phyloP scores from a whole-genome alignment of 2,797 vertebrate genomes.

The Smutsia temminckii region DNA sequence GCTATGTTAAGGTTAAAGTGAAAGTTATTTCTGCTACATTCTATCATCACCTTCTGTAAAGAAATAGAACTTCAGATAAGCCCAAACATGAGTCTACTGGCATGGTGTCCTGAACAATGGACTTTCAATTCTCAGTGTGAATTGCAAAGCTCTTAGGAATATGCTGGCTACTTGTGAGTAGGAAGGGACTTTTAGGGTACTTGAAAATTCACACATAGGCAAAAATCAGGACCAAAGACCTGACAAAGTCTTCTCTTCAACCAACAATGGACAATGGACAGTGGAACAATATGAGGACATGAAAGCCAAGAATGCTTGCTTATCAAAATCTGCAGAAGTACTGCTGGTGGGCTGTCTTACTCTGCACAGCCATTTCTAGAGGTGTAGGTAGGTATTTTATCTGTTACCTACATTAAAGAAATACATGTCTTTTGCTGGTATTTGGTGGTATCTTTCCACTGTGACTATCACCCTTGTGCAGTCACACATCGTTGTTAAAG shows the following conservation, averaged over 20 bases:
- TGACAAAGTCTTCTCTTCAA: not conserved
- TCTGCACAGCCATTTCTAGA: not conserved
- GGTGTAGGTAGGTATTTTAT: not conserved
- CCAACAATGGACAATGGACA: too few relatives aligned
- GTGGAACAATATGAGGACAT: not conserved
- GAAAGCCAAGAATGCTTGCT: not conserved
- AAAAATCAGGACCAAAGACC: not conserved
- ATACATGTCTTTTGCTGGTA: not conserved
- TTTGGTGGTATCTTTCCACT: not conserved
- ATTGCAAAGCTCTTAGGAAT: not conserved
- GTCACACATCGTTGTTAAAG: not conserved
- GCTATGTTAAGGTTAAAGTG: not conserved
- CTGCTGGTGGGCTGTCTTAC: too few relatives aligned
- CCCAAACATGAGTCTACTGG: not conserved
- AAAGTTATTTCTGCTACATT: not conserved
- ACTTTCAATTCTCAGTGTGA: not conserved
- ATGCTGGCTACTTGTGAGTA: not conserved
- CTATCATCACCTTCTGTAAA: not conserved
- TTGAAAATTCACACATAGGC: not conserved
- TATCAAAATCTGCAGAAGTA: not conserved
- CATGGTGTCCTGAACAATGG: not conserved
- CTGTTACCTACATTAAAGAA: not conserved
- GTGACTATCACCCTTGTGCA: not conserved
- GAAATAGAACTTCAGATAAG: not conserved
- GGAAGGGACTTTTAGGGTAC: not conserved